Evolutionary conservation across 2,888 invertebrate species (phyloP), one percentile per base, ranked within the genome.

Genomic region (Aradus depressus): DNA sequence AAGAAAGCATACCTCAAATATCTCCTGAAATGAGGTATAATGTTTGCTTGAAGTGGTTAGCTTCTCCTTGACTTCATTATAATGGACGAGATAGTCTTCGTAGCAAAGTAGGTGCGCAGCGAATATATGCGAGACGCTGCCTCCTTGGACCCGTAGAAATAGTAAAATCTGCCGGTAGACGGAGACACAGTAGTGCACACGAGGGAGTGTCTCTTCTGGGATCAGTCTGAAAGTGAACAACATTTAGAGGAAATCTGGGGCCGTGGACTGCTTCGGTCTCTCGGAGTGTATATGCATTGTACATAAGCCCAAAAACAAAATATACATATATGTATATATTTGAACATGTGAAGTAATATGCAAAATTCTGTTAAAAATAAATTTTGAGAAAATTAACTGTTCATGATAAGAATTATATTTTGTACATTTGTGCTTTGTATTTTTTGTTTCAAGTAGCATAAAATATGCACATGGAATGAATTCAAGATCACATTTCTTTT

Each of bases 51-150:
- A 25, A 16, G 25, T 22, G 12, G 37, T 38, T 16, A 37, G 8
- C 10, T 35, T 47, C 12, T 23, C 38, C 23, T 35, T 23, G 23
- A 35, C 21, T 34, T 55, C 51, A 4, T 14, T 28, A 25, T 51
- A 19, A 19, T 37, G 38, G 8, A 63, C 52, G 2, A 60, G 14
- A 51, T 71, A 73, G 53, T 70, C 68, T 0, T 63, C 59, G 52
- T 69, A 72, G 31, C 59, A 60, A 10, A 74, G 51, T 3, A 74
- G 62, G 52, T 65, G 65, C 56, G 68, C 64, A 0, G 70, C 63
- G 14, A 60, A 57, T 2, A 73, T 61, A 48, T 72, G 69, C 1
- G 68, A 62, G 1, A 72, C 58, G 21, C 60, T 60, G 2, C 69
- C 69, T 3, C 67, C 67, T 50, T 67, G 62, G 2, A 51, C 54